Conservation (phyloP, 2,797 vertebrate genomes). For the Octomys mimax region DNA sequence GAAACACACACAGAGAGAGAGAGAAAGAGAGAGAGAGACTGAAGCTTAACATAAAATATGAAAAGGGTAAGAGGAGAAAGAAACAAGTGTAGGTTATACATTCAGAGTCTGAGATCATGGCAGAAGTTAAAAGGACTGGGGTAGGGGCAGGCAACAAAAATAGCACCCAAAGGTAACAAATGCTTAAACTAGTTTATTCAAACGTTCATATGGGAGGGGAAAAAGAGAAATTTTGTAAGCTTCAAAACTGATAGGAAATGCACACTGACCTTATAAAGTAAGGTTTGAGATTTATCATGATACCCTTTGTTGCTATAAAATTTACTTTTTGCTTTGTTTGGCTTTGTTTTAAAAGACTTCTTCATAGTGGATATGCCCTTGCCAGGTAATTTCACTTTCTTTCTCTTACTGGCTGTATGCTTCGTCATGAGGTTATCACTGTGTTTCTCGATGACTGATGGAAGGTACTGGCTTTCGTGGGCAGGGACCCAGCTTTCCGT, state of each 20-base stretch:
- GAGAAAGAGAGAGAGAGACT: background rate
- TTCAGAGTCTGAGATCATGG: slow-evolving; percentile 81
- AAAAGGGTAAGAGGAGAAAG: background rate
- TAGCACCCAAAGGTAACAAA: slow-evolving; percentile 81
- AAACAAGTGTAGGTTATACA: slow-evolving; percentile 76
- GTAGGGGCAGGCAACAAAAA: slow-evolving; percentile 82
- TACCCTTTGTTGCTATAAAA: slow-evolving; percentile 84
- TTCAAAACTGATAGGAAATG: slow-evolving; percentile 88
- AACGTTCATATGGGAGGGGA: slow-evolving; percentile 68
- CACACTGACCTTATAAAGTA: slow-evolving; percentile 89
- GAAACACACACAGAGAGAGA: too few relatives aligned
- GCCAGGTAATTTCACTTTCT: slow-evolving; percentile 88
- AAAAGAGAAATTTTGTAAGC: slow-evolving; percentile 85
- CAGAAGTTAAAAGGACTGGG: slow-evolving; percentile 82
- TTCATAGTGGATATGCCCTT: slow-evolving; percentile 91
- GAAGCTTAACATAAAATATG: slow-evolving; percentile 71
- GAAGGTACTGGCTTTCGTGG: slow-evolving; percentile 87
- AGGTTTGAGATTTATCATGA: slow-evolving; percentile 84
- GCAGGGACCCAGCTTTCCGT: slow-evolving; percentile 88
- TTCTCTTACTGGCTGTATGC: slow-evolving; percentile 87
- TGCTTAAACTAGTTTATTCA: slow-evolving; percentile 78
- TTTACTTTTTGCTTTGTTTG: slow-evolving; percentile 96
- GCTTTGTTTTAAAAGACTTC: slow-evolving; percentile 94
- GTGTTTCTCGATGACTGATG: slow-evolving; percentile 92
- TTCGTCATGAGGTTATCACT: slow-evolving; percentile 91